A percentile compares a stretch with the other conserved stretches of the same genome.
These are phyloP conservation scores for Dissostichus mawsoni DNA, from an alignment of 2,113 vertebrate genomes.

Conservation along the genomic window DNA sequence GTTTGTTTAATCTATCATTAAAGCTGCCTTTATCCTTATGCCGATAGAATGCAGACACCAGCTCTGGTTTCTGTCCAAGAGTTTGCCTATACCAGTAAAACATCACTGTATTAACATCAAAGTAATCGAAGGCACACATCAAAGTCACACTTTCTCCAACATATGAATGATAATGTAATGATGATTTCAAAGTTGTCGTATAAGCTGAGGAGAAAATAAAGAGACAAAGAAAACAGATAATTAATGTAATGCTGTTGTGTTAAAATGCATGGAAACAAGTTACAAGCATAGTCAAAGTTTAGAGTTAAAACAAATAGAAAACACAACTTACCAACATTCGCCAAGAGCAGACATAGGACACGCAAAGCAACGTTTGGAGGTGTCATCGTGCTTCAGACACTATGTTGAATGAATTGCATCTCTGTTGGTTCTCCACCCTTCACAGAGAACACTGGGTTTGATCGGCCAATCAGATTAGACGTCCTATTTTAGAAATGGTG, in stretches of 20 bases:
- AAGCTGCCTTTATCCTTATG: neutral
- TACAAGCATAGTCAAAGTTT: neutral
- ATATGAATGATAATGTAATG: neutral
- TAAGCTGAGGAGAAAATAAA: slow-evolving; percentile 23
- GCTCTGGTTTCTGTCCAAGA: slow-evolving; percentile 28
- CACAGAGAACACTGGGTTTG: slow-evolving; percentile 18
- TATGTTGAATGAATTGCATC: slow-evolving; percentile 20
- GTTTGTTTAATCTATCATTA: slow-evolving; percentile 29
- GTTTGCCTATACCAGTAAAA: slow-evolving; percentile 66
- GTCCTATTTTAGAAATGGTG: slow-evolving; percentile 15
- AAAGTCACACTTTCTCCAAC: slow-evolving; percentile 26
- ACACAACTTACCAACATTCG: slow-evolving; percentile 21
- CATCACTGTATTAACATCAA: neutral
- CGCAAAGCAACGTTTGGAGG: slow-evolving; percentile 11
- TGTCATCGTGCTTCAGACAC: slow-evolving; percentile 29
- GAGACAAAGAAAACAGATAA: neutral
- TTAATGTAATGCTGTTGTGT: neutral
- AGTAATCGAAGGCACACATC: neutral
- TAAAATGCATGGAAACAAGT: too few species aligned
- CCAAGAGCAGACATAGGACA: neutral
- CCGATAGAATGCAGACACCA: slow-evolving; percentile 35
- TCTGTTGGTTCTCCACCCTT: slow-evolving; percentile 15
- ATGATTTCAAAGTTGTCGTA: neutral
- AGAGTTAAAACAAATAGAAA: neutral
- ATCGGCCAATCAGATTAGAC: slow-evolving; percentile 28